These are phyloP conservation scores for Brachypodius melanocephalos DNA, from an alignment of 2,113 vertebrate species.

Conservation along the genomic window DNA sequence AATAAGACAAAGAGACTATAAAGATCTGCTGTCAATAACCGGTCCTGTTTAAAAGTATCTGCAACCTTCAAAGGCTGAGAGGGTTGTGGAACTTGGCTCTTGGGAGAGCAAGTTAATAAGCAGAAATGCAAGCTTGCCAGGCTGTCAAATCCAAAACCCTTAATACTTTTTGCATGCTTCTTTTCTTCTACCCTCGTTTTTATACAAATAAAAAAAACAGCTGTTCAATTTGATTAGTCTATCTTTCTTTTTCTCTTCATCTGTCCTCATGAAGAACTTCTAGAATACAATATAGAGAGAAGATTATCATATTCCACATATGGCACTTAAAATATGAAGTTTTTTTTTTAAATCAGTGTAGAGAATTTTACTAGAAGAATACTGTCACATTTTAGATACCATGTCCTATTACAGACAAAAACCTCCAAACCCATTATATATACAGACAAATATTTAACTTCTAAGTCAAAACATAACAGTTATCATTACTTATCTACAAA, in stretches of 20 bases:
- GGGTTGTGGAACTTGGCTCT: neutral
- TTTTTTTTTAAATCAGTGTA: neutral
- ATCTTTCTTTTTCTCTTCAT: neutral
- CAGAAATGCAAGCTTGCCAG: constrained; percentile 19
- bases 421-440: rapidly evolving
- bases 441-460: neutral
- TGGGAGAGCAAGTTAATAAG: constrained; percentile 3
- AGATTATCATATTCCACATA: neutral
- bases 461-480: neutral
- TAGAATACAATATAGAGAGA: neutral
- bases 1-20: neutral
- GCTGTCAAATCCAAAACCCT: neutral
- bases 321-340: neutral
- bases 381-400: neutral
- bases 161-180: constrained; percentile 21
- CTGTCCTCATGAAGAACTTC: neutral
- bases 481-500: neutral
- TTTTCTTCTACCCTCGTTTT: neutral
- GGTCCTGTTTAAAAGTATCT: neutral
- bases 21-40: neutral
- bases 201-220: neutral
- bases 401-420: neutral
- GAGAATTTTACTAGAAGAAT: neutral
- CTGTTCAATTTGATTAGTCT: neutral
- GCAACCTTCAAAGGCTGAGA: constrained; percentile 23